Percentiles rank a stretch among this genome's conserved stretches.
Conservation (phyloP, 2,888 invertebrate species). For the Conchocele bisecta region DNA sequence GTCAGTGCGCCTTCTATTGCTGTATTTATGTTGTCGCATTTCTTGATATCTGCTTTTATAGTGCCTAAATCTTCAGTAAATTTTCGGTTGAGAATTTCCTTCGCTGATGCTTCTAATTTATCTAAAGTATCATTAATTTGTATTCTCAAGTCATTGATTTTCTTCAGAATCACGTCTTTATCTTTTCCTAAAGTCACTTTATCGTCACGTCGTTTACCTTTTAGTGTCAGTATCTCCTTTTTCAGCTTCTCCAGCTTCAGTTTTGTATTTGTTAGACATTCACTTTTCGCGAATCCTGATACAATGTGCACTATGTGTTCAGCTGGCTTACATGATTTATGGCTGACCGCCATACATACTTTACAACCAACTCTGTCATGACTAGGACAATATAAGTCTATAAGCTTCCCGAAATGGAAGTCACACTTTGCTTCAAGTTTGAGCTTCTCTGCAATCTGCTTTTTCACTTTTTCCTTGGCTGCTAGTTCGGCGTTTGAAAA, state of each 20-base stretch:
- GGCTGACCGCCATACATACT: conserved; percentile 46
- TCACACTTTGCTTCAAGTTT: conserved; percentile 28
- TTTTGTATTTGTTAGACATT: conserved; percentile 31
- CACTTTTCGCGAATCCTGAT: conserved; percentile 22
- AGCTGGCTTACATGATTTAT: conserved; percentile 41
- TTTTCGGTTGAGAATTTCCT: conserved; percentile 28
- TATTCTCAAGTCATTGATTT: conserved; percentile 22
- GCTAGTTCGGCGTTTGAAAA: conserved; percentile 24
- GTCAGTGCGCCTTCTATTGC: conserved; percentile 35
- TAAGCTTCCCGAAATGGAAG: conserved; percentile 33
- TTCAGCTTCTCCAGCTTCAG: conserved; percentile 28
- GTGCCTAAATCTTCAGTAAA: conserved; percentile 25
- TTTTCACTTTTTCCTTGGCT: conserved; percentile 7
- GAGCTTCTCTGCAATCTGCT: conserved; percentile 6
- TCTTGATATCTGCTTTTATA: conserved; percentile 38
- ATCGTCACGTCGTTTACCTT: conserved; percentile 36
- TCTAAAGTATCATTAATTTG: conserved; percentile 43
- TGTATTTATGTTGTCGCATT: conserved; percentile 38
- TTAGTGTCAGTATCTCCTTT: conserved; percentile 36
- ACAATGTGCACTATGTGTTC: conserved; percentile 34
- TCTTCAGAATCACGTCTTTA: conserved; percentile 26
- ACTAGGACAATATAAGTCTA: conserved; percentile 38
- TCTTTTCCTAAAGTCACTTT: conserved; percentile 34
- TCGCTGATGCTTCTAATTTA: conserved; percentile 31
- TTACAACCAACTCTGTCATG: conserved; percentile 51